A percentile compares a stretch with the other conserved stretches of the same genome.
phyloP scores from a whole-genome alignment of 1,140 invertebrate species.

The Hyphantria cunea region DNA sequence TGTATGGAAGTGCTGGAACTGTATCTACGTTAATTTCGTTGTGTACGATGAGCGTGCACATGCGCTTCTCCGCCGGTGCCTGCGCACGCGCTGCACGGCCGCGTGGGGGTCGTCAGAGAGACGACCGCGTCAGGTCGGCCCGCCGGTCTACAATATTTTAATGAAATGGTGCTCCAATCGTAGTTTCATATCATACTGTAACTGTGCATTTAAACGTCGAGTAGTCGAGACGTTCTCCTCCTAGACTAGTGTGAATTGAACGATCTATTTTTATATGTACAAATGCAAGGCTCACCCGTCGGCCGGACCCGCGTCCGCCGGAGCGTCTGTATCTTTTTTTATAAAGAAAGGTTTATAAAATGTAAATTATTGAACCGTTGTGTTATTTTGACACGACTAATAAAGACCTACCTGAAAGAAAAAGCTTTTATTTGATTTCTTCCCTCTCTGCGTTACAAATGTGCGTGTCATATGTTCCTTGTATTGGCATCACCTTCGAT shows the following conservation, averaged over 20 bases:
- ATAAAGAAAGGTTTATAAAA: constrained; percentile 29
- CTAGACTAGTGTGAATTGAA: constrained; percentile 21
- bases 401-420: constrained; percentile 35
- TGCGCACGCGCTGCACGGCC: no score
- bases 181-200: constrained; percentile 33
- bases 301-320: neutral
- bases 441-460: no score
- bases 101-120: no score
- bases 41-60: neutral
- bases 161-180: constrained; percentile 26
- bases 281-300: neutral
- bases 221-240: constrained; percentile 23
- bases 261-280: constrained; percentile 33
- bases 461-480: no score
- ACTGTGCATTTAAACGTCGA: constrained; percentile 25
- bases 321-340: constrained; percentile 24
- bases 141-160: neutral
- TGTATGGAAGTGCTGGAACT: constrained; percentile 9
- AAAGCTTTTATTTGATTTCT: no score
- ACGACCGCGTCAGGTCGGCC: no score
- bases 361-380: constrained; percentile 59
- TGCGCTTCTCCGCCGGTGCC: neutral
- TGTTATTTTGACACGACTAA: constrained; percentile 68
- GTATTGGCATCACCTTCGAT: no score
- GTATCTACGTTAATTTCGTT: constrained; percentile 8